Percentiles rank a stretch among this genome's conserved stretches.
phyloP scores from a whole-genome alignment of 2,888 invertebrate genomes.

The Aspidapion aeneum region DNA sequence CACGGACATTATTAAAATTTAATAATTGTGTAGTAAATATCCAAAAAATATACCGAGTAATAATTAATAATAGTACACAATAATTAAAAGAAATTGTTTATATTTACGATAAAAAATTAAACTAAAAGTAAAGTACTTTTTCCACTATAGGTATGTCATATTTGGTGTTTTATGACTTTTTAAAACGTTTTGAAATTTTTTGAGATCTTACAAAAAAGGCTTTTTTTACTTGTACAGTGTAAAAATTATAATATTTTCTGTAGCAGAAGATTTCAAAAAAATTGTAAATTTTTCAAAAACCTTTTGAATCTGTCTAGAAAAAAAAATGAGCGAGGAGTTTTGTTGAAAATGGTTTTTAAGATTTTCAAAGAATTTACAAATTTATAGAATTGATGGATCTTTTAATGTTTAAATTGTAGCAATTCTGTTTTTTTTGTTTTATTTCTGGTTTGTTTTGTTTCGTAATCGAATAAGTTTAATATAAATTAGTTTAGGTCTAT shows the following conservation, averaged over 20 bases:
- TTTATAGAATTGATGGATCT: background rate
- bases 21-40: no score
- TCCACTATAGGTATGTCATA: background rate
- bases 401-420: background rate
- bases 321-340: background rate
- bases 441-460: slow-evolving; percentile 12
- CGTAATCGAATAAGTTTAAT: slow-evolving; percentile 22
- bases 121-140: background rate
- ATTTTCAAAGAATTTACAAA: background rate
- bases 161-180: background rate
- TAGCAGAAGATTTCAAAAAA: background rate
- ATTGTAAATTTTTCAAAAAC: background rate
- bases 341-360: no score
- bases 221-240: background rate
- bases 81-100: background rate
- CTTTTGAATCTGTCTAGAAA: background rate
- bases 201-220: background rate
- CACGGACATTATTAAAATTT: no score
- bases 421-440: slow-evolving; percentile 10
- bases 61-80: background rate
- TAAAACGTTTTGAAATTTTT: no score
- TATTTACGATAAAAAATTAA: background rate
- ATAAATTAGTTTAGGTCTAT: slow-evolving; percentile 54
- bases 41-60: background rate
- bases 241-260: background rate